Evolutionary conservation across 2,888 invertebrate species (phyloP), one percentile per base, ranked within the genome.

Genomic region (Cacoxenus indagator): DNA sequence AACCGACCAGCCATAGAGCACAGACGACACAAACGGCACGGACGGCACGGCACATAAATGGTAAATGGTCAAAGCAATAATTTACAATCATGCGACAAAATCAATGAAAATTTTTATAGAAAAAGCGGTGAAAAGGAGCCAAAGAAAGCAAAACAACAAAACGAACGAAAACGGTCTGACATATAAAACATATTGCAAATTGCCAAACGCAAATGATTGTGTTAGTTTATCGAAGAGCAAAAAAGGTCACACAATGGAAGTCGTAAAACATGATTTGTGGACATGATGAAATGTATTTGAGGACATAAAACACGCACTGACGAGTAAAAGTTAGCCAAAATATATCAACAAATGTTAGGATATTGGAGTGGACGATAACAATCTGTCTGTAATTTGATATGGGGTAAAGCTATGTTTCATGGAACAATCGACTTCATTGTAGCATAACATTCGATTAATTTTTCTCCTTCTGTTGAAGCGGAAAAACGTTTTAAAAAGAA

Each of bases 51-150:
- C 71, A 65, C 67, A 74, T 70, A 71, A 71, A n/a, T n/a, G n/a
- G n/a, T n/a, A 51, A 76, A 77, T 73, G 72, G 78, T 71, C 76
- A 77, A 62, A 74, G 76, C 72, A 71, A 76, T 76, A 77, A 76
- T 77, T 76, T 76, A 76, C 76, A 76, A 76, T 76, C 74, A 74
- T 72, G 68, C 69, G 72, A 75, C 76, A 77, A 76, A n/a, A 76
- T 76, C 78, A 77, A 77, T 78, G 78, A 51, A 54, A 54, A 43
- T 27, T 19, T n/a, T 29, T n/a, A 9, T 48, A n/a, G 4, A 24
- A 22, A 24, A 46, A 45, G 6, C 14, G 24, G 24, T 14, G 17
- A n/a, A 64, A 45, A 26, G 14, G 14, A 14, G 17, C n/a, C 22
- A 14, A 54, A 24, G 17, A 31, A 14, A n/a, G 54, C 17, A 55